phyloP scores from a whole-genome alignment of 2,797 vertebrate genomes.

The Oreochromis grahami region DNA sequence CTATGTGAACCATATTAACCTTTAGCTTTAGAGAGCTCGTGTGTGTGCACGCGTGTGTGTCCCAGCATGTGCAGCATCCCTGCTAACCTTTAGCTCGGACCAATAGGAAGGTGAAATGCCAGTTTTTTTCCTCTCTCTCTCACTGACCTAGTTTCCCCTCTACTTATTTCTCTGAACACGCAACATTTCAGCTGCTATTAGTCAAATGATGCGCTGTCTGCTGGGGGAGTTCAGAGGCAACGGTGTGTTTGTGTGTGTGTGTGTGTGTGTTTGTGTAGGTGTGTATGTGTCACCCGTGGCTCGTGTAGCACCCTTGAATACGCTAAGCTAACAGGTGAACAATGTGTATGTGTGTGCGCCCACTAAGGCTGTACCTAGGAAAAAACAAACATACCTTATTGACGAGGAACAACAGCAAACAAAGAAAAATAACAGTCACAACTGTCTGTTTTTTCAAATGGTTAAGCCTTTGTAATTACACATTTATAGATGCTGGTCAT shows the following conservation, averaged over 20 bases:
- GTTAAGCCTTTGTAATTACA: not conserved
- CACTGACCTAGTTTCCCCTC: slow-evolving; percentile 63
- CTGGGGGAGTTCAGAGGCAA: slow-evolving; percentile 8
- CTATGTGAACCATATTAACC: slow-evolving; percentile 65
- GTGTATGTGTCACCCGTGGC: not conserved
- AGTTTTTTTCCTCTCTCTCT: slow-evolving; percentile 3
- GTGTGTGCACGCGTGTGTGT: not conserved
- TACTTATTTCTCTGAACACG: slow-evolving; percentile 65
- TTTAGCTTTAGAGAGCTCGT: slow-evolving; percentile 40
- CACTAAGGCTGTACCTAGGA: not conserved
- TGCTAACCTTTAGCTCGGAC: slow-evolving; percentile 60
- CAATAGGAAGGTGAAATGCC: slow-evolving; percentile 61
- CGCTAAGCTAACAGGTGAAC: slow-evolving; percentile 25
- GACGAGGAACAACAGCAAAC: slow-evolving; percentile 10
- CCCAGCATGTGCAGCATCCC: slow-evolving; percentile 46
- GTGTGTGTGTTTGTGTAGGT: not conserved
- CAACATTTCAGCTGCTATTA: slow-evolving; percentile 72
- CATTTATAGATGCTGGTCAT: not conserved
- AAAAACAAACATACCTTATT: not conserved
- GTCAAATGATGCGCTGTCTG: slow-evolving; percentile 58
- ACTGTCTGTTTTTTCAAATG: not conserved
- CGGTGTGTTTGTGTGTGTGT: not conserved
- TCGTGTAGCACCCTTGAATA: not conserved
- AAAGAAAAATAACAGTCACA: slow-evolving; percentile 1
- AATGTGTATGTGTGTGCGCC: slow-evolving; percentile 44